A percentile compares a stretch with the other conserved stretches of the same genome.
These are phyloP conservation scores for Lysandra bellargus DNA, from an alignment of 2,888 invertebrate species.

Conservation along the genomic window DNA sequence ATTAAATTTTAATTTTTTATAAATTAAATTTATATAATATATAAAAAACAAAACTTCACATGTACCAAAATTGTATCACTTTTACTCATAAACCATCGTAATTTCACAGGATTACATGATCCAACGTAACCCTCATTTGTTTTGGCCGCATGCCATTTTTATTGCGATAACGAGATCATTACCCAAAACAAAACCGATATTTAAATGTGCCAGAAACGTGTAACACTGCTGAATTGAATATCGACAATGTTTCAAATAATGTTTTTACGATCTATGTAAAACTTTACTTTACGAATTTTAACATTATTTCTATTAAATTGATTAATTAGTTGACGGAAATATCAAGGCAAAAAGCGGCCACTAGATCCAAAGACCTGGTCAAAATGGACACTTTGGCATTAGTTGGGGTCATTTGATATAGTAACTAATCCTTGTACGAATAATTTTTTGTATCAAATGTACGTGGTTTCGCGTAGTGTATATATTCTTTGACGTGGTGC, in stretches of 20 bases:
- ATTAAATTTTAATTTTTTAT: too few relatives aligned
- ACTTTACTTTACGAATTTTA: not conserved
- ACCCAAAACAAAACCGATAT: not conserved
- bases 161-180: slow-evolving; percentile 13
- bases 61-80: not conserved
- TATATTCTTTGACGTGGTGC: too few relatives aligned
- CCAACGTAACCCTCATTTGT: not conserved
- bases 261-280: not conserved
- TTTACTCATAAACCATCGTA: not conserved
- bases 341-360: too few relatives aligned
- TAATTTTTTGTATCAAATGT: too few relatives aligned
- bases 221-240: not conserved
- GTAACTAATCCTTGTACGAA: too few relatives aligned
- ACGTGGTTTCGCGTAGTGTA: too few relatives aligned
- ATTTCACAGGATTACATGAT: not conserved
- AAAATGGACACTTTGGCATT: too few relatives aligned
- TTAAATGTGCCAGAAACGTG: not conserved
- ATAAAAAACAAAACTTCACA: too few relatives aligned
- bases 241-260: not conserved
- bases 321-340: not conserved
- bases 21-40: too few relatives aligned
- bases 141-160: slow-evolving; percentile 22
- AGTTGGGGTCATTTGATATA: too few relatives aligned
- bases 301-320: not conserved
- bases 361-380: too few relatives aligned